Base-by-base conservation (phyloP, 2,113 vertebrate genomes). In the Syrmaticus mikado region DNA sequence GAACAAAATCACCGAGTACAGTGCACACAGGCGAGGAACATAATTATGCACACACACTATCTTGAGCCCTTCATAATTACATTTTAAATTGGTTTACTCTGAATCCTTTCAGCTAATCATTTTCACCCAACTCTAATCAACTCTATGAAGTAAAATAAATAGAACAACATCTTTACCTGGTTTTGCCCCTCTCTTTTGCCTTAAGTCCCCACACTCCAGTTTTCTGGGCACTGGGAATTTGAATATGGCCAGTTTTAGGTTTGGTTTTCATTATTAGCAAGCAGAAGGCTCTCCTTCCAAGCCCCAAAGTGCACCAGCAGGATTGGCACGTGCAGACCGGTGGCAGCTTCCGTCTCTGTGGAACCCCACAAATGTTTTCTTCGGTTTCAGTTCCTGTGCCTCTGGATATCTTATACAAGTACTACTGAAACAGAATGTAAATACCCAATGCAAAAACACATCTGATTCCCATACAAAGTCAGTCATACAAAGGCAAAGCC, bases 31-130 rank as follows among this genome's bases (percentile, higher is more conserved):
- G 75, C 89, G 93, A 94, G 95, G 80, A 91, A 96, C 82, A 73
- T 96, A 97, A 97, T 97, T 96, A 93, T 52, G 85, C 52, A 73
- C 64, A 53, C 45, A 68, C 61, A 57, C 91, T 61, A 93, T 96
- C 94, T 86, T 75, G 81, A 90, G 84, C 82, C 91, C 79, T 89
- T 94, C 45, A 20, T 91, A 95, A 90, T 95, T 96, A 87, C 86
- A 64, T 70, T 93, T 95, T 94, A 94, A 83, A 93, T 78, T 76
- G 91, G 83, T 93, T 94, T 87, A 88, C 75, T 87, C 82, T 27
- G 85, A 95, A 79, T 89, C 74, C 57, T 92, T 95, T 94, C 89
- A 79, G 77, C 66, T 65, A 78, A 90, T 78, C 80, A 91, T 93
- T 91, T 82, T 87, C 50, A 68, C 78, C 81, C 85, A 90, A 76